Conservation (phyloP, 2,113 vertebrate genomes). For the Petrocephalus zakoni region DNA sequence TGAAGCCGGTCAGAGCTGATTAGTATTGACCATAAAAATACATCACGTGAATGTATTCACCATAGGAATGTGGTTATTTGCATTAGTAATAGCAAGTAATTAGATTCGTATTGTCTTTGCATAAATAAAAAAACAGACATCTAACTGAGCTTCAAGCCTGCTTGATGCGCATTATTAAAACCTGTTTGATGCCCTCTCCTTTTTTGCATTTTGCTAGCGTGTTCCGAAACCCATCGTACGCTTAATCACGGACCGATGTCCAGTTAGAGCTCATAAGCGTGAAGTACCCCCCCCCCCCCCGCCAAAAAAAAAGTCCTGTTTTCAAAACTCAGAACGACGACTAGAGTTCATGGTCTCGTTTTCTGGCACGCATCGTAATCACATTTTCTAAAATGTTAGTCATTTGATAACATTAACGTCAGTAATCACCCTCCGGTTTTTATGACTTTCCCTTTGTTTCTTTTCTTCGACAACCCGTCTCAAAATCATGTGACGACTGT, state of each 20-base stretch:
- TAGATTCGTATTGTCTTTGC: neutral
- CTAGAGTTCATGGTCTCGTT: neutral
- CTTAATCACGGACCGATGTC: neutral
- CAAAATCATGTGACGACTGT: constrained; percentile 50
- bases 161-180: neutral
- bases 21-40: neutral
- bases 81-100: neutral
- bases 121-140: neutral
- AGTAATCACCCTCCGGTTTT: neutral
- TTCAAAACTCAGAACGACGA: neutral
- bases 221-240: neutral
- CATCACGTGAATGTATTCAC: neutral
- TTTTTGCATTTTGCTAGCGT: neutral
- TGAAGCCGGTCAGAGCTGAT: neutral
- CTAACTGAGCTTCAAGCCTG: neutral
- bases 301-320: neutral
- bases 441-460: constrained; percentile 17
- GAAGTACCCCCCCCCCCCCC: neutral
- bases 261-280: neutral
- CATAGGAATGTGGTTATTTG: neutral
- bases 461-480: constrained; percentile 38
- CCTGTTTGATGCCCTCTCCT: neutral
- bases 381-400: neutral
- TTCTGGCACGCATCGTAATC: neutral
- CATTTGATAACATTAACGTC: neutral